Evolutionary conservation across 1,140 invertebrate species (phyloP).

Genomic region (Scaptomyza graminum): DNA sequence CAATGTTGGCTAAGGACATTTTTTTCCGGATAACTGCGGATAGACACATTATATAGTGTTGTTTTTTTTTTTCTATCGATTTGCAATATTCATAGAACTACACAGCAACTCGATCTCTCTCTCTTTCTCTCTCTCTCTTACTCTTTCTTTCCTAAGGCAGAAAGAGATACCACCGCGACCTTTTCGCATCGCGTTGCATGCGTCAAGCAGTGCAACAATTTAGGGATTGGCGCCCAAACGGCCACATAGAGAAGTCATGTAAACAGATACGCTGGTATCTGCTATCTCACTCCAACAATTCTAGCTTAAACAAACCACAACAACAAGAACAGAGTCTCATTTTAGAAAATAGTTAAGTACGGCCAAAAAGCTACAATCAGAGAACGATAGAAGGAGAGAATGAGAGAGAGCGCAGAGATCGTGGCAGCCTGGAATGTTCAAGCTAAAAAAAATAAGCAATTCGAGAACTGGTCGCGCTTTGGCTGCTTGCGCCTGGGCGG

Average conservation of each 20-base stretch:
- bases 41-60: too few relatives aligned
- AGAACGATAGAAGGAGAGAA: constrained; percentile 32
- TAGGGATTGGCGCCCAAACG: constrained; percentile 79
- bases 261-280: constrained; percentile 57
- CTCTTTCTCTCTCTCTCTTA: too few relatives aligned
- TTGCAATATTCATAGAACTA: too few relatives aligned
- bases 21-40: too few relatives aligned
- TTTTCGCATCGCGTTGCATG: constrained; percentile 35
- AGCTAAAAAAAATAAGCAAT: constrained; percentile 60
- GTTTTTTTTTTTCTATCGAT: too few relatives aligned
- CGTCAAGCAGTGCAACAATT: constrained; percentile 61
- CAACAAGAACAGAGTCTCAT: constrained; percentile 15
- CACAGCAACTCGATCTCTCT: too few relatives aligned
- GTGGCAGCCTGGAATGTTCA: constrained; percentile 57
- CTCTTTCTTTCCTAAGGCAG: not conserved
- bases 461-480: constrained; percentile 66
- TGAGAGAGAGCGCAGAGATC: constrained; percentile 30
- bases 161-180: constrained; percentile 6
- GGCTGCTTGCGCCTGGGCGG: constrained; percentile 48
- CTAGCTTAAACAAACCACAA: constrained; percentile 24
- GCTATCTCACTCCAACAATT: constrained; percentile 57
- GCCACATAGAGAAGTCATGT: constrained; percentile 78
- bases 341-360: constrained; percentile 73
- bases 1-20: too few relatives aligned
- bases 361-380: constrained; percentile 45